Percentiles rank a stretch among this genome's conserved stretches.
Evolutionary conservation across 1,140 invertebrate genomes (phyloP).

Genomic region (Teleopsis dalmanni): DNA sequence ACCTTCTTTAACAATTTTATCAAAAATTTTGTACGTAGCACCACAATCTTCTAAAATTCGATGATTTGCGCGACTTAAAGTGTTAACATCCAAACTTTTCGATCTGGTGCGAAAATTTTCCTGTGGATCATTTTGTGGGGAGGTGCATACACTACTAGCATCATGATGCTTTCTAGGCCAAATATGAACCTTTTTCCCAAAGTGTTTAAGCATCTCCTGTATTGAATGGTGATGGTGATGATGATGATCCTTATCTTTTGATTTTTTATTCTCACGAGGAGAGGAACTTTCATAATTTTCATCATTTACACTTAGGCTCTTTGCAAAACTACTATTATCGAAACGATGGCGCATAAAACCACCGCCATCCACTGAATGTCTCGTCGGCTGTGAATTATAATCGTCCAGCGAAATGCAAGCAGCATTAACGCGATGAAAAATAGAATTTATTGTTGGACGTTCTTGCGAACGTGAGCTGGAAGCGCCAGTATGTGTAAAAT

Average conservation of each 20-base stretch:
- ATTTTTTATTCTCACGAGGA: slow-evolving; percentile 26
- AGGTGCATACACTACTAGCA: slow-evolving; percentile 45
- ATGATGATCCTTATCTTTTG: slow-evolving; percentile 17
- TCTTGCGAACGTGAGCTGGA: slow-evolving; percentile 23
- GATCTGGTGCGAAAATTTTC: slow-evolving; percentile 65
- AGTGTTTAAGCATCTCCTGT: slow-evolving; percentile 63
- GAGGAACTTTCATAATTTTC: slow-evolving; percentile 32
- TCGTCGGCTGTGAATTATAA: slow-evolving; percentile 10
- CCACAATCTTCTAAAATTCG: slow-evolving; percentile 59
- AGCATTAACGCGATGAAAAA: slow-evolving; percentile 35
- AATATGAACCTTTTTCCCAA: slow-evolving; percentile 58
- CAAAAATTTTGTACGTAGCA: slow-evolving; percentile 72
- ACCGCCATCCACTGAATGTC: slow-evolving; percentile 23
- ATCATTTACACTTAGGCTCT: slow-evolving; percentile 45
- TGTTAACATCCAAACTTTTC: slow-evolving; percentile 64
- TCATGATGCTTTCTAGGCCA: slow-evolving; percentile 53
- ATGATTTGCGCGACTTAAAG: slow-evolving; percentile 45
- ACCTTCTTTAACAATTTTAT: slow-evolving; percentile 74
- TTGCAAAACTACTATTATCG: slow-evolving; percentile 50
- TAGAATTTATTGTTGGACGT: slow-evolving; percentile 36
- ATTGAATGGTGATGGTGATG: slow-evolving; percentile 56
- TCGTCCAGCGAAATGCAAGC: slow-evolving; percentile 34
- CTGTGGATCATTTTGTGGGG: slow-evolving; percentile 46
- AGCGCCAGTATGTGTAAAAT: slow-evolving; percentile 41
- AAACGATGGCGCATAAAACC: slow-evolving; percentile 37